Evolutionary conservation across 1,140 invertebrate species (phyloP).

Genomic region (Teleopsis dalmanni): DNA sequence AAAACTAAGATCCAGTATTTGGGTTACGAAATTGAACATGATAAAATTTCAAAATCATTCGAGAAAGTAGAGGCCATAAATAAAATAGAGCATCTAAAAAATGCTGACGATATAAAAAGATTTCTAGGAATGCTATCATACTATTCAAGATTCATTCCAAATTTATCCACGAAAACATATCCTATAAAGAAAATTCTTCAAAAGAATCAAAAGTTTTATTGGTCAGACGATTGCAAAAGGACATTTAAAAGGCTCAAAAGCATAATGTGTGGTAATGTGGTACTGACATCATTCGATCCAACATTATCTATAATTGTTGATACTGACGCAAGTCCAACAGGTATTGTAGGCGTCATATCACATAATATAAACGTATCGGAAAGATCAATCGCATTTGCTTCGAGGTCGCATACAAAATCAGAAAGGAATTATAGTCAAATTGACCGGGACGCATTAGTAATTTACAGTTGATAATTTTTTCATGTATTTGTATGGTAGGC

Average conservation of each 20-base stretch:
- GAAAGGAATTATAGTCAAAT: background rate
- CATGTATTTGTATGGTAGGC: background rate
- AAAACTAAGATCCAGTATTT: conserved; percentile 2
- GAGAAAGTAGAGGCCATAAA: conserved; percentile 16
- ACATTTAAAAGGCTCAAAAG: conserved; percentile 1
- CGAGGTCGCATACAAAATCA: background rate
- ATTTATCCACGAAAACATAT: conserved; percentile 2
- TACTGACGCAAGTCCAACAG: background rate
- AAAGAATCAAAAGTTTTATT: background rate
- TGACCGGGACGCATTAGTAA: background rate
- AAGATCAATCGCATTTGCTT: background rate
- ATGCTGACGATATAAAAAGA: background rate
- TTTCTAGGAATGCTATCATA: conserved; percentile 22
- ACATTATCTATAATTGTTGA: background rate
- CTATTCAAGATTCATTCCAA: conserved; percentile 25
- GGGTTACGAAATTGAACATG: conserved; percentile 3
- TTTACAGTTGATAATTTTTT: background rate
- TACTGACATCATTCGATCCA: conserved; percentile 1
- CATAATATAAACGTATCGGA: background rate
- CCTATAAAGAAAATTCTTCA: conserved; percentile 2
- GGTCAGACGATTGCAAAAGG: background rate
- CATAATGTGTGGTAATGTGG: background rate
- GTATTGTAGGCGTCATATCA: background rate
- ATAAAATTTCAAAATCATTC: conserved; percentile 11
- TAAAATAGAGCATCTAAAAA: conserved; percentile 5